Evolutionary conservation across 2,797 vertebrate genomes (phyloP), one percentile per base, ranked within the genome.

Genomic region (Eulemur coronatus): DNA sequence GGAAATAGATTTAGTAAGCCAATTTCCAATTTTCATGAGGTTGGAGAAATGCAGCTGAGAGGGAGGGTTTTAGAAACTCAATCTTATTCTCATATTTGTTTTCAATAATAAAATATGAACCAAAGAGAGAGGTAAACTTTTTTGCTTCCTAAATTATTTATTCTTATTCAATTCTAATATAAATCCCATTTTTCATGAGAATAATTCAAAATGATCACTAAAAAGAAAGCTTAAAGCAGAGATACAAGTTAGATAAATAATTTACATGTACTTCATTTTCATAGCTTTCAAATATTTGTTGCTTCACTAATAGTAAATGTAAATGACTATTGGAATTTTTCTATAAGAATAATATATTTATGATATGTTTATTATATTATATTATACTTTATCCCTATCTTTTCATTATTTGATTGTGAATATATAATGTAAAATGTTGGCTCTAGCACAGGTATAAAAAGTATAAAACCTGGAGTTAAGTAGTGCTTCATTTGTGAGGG

Each of bases 171-270:
- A 22, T 82, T 75, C 4, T 75, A 43, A 63, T 13, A 43, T 6
- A 70, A 95, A 85, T 9, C 0, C 5, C 7, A 0, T 15, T 79
- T 87, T 18, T 76, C 28, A n/a, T 57, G 80, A 24, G 5, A 93
- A 7, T 11, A 75, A n/a, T 57, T 13, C 2, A 41, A 88, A 93
- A 72, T 50, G 3, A 57, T 72, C 2, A 81, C 3, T 41, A 61
- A 80, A 70, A 15, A 20, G 10, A 2, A 73, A 80, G 2, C 18
- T 80, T 38, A 52, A 63, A 22, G 14, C 30, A 93, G 67, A 22
- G 65, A 67, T 55, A n/a, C 30, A 75, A 73, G n/a, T 30, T 82
- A 75, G 55, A n/a, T 43, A 52, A 73, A 65, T 48, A 67, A 91
- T 46, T 73, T 69, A 35, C 4, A 33, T n/a, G 0, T n/a, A 26